A percentile compares a stretch with the other conserved stretches of the same genome.
Evolutionary conservation across 2,797 vertebrate genomes (phyloP).

Genomic region (Amblyraja radiata): DNA sequence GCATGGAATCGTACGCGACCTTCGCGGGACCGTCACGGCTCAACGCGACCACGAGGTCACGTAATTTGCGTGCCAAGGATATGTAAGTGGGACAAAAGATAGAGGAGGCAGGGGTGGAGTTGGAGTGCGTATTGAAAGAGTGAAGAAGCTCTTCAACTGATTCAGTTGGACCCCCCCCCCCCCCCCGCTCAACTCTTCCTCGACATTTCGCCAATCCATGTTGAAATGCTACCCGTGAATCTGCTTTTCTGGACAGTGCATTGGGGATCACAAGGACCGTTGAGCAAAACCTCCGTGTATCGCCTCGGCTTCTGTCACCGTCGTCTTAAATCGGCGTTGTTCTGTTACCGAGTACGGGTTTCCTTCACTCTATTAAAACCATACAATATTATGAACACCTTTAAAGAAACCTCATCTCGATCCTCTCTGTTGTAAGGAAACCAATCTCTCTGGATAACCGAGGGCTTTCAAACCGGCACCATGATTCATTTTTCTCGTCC

Average conservation of each 20-base stretch:
- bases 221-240: no score
- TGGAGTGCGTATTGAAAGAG: neutral
- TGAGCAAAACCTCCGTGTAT: neutral
- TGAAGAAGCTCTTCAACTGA: neutral
- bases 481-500: no score
- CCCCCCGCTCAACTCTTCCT: neutral
- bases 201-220: neutral
- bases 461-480: neutral
- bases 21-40: no score
- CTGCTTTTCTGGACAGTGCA: neutral
- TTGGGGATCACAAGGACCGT: neutral
- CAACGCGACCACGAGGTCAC: no score
- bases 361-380: no score
- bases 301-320: neutral
- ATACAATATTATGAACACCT: no score
- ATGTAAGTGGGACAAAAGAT: neutral
- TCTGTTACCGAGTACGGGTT: neutral
- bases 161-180: neutral
- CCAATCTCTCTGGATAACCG: neutral
- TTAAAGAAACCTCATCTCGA: no score
- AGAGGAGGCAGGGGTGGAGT: neutral
- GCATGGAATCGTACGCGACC: no score
- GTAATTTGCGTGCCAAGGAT: no score
- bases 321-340: no score
- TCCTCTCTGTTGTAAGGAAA: no score